A percentile compares a stretch with the other conserved stretches of the same genome.
Evolutionary conservation across 30 jellyfish, hydroid and myxozoan genomes (phyloP).

Genomic region (Aurelia coerulea): DNA sequence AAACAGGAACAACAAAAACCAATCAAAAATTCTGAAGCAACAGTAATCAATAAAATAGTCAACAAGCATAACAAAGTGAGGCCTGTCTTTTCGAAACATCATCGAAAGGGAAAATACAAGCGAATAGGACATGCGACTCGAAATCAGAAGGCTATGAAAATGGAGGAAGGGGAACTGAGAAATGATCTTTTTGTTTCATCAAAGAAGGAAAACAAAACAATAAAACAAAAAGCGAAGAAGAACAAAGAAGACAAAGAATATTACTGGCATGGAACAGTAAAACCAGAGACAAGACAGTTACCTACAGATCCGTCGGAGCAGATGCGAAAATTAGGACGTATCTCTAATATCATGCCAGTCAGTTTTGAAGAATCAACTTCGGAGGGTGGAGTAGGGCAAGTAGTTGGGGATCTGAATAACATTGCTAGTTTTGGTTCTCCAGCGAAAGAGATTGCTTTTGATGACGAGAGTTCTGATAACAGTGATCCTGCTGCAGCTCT

Average conservation of each 20-base stretch:
- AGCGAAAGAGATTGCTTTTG: not conserved
- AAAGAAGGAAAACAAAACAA: no score
- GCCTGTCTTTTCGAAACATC: no score
- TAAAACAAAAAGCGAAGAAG: not conserved
- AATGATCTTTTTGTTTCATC: slow-evolving; percentile 6
- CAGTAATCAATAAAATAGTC: not conserved
- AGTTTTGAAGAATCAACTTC: slow-evolving; percentile 21
- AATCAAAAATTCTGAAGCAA: not conserved
- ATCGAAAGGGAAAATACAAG: no score
- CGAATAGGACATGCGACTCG: not conserved
- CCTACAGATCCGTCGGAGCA: slow-evolving; percentile 65
- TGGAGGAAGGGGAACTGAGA: slow-evolving; percentile 53
- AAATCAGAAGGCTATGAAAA: not conserved
- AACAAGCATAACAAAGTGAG: no score
- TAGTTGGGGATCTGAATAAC: slow-evolving; percentile 48
- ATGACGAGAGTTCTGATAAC: slow-evolving; percentile 12
- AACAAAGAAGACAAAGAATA: slow-evolving; percentile 55
- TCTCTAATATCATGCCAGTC: slow-evolving; percentile 44
- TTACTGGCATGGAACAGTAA: slow-evolving; percentile 70
- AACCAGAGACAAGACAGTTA: slow-evolving; percentile 77
- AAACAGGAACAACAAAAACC: not conserved
- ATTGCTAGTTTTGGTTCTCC: slow-evolving; percentile 57
- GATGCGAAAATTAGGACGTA: slow-evolving; percentile 51
- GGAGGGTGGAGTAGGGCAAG: slow-evolving; percentile 41
- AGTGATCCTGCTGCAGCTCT: slow-evolving; percentile 3